Percentiles rank a stretch among this genome's conserved stretches.
phyloP scores from a whole-genome alignment of 1,140 invertebrate species.

The Trichogramma pretiosum region DNA sequence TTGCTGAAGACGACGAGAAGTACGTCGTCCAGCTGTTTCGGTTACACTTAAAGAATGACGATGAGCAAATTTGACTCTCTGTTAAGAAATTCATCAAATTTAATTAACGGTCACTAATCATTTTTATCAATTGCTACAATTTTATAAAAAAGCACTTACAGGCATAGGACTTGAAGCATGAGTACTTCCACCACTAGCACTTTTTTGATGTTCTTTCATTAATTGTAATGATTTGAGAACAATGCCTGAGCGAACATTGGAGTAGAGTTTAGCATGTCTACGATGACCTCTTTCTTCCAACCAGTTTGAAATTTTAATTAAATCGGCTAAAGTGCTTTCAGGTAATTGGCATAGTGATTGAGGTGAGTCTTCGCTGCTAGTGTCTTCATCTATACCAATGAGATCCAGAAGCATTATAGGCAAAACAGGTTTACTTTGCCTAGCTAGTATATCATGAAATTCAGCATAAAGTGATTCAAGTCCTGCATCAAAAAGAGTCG shows the following conservation, averaged over 20 bases:
- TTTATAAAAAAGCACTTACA: slow-evolving; percentile 25
- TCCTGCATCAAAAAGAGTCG: slow-evolving; percentile 50
- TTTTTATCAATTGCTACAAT: not conserved
- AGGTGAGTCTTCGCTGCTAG: slow-evolving; percentile 40
- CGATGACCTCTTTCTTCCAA: slow-evolving; percentile 67
- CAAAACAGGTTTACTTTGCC: slow-evolving; percentile 78
- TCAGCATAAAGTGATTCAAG: slow-evolving; percentile 64
- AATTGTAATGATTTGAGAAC: slow-evolving; percentile 68
- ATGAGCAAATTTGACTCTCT: slow-evolving; percentile 48
- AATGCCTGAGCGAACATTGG: slow-evolving; percentile 64
- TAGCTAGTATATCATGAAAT: slow-evolving; percentile 75
- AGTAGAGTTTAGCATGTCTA: slow-evolving; percentile 75
- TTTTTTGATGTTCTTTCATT: slow-evolving; percentile 72
- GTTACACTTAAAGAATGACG: slow-evolving; percentile 37
- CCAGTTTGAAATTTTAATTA: slow-evolving; percentile 78
- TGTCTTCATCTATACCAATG: slow-evolving; percentile 77
- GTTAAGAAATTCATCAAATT: not conserved
- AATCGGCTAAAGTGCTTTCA: slow-evolving; percentile 57
- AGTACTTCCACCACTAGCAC: slow-evolving; percentile 59
- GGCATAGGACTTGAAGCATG: slow-evolving; percentile 45
- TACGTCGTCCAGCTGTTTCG: slow-evolving; percentile 40
- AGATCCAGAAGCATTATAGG: slow-evolving; percentile 78
- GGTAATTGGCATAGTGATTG: slow-evolving; percentile 49
- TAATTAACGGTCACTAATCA: not conserved
- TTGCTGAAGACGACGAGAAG: slow-evolving; percentile 44